A percentile compares a stretch with the other conserved stretches of the same genome.
Conservation (phyloP, 2,797 vertebrate genomes). For the Chelmon rostratus region DNA sequence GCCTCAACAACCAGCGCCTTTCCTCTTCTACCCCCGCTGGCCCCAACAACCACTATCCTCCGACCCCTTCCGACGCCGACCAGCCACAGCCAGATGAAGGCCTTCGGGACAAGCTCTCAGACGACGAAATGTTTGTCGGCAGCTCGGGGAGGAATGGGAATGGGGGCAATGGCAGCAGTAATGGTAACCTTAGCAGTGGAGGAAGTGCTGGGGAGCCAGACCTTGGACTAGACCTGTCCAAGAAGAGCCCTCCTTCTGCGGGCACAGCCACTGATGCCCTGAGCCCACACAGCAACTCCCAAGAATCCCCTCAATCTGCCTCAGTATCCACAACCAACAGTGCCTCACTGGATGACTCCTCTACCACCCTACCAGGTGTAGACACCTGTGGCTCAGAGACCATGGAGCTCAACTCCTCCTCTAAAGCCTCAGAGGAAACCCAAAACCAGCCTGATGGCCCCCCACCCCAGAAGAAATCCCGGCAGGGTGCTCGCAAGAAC, state of each 20-base stretch:
- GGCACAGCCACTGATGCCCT: constrained; percentile 89
- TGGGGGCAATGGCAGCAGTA: constrained; percentile 77
- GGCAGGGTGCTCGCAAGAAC: constrained; percentile 91
- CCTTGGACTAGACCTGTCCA: constrained; percentile 95
- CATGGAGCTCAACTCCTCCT: constrained; percentile 86
- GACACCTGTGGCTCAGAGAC: constrained; percentile 87
- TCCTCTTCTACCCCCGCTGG: constrained; percentile 86
- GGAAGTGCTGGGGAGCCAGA: constrained; percentile 86
- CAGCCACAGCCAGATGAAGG: constrained; percentile 84
- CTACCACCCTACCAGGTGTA: constrained; percentile 81
- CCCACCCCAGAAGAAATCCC: constrained; percentile 89
- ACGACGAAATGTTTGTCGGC: constrained; percentile 92
- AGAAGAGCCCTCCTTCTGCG: constrained; percentile 91
- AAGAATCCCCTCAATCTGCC: constrained; percentile 91
- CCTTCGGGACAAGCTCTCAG: constrained; percentile 90
- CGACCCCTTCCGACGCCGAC: constrained; percentile 78
- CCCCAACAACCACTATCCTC: constrained; percentile 89
- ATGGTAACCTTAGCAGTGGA: constrained; percentile 89
- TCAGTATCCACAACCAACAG: constrained; percentile 94
- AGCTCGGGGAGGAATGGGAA: constrained; percentile 86
- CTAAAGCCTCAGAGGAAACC: constrained; percentile 78
- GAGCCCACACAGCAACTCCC: constrained; percentile 92
- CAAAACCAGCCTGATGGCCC: constrained; percentile 79
- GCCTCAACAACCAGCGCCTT: constrained; percentile 91
- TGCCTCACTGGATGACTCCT: constrained; percentile 92